Evolutionary conservation across 2,888 invertebrate genomes (phyloP).

Genomic region (Drosophila mayaguana): DNA sequence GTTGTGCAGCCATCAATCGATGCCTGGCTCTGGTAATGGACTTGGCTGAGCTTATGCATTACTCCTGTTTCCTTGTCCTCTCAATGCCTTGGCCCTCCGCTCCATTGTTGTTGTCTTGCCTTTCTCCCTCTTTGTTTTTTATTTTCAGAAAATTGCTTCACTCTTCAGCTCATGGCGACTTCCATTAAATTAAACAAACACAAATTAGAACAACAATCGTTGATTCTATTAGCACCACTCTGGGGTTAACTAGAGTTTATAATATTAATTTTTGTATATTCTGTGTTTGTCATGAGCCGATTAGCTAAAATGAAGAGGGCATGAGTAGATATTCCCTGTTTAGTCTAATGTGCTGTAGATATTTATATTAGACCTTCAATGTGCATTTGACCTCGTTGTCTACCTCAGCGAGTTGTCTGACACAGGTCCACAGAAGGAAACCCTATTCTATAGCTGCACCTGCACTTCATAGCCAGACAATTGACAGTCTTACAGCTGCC

Average conservation of each 20-base stretch:
- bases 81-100: conserved; percentile 27
- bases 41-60: conserved; percentile 82
- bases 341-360: no score
- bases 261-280: conserved; percentile 8
- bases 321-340: background rate
- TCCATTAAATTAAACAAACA: conserved; percentile 56
- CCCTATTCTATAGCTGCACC: conserved; percentile 22
- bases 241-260: conserved; percentile 19
- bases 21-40: conserved; percentile 84
- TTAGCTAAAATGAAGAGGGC: background rate
- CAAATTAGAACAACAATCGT: conserved; percentile 49
- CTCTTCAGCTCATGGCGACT: conserved; percentile 32
- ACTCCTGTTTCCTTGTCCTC: conserved; percentile 49
- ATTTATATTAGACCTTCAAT: conserved; percentile 1
- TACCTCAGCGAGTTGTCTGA: conserved; percentile 16
- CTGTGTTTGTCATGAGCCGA: conserved; percentile 4
- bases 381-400: conserved; percentile 20
- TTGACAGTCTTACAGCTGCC: background rate
- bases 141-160: conserved; percentile 43
- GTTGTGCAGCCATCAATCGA: conserved; percentile 85
- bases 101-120: conserved; percentile 36
- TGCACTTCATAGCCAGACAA: conserved; percentile 18
- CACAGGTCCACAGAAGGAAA: conserved; percentile 19
- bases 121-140: conserved; percentile 1
- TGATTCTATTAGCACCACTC: conserved; percentile 37